Evolutionary conservation across 2,888 invertebrate genomes (phyloP).

Genomic region (Tridacna gigas): DNA sequence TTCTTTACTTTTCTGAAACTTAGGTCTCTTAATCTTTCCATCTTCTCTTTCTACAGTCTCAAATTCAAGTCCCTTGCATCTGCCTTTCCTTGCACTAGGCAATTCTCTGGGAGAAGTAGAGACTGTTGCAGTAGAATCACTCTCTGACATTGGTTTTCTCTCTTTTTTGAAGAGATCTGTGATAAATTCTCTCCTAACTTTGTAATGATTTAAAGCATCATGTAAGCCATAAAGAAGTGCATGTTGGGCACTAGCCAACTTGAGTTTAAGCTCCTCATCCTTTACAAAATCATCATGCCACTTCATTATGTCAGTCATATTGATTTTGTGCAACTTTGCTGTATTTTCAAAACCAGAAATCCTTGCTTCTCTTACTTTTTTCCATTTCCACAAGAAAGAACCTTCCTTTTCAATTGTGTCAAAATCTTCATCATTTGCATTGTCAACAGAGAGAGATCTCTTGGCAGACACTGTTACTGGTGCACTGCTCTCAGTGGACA

Average conservation of each 20-base stretch:
- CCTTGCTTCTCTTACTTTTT: slow-evolving; percentile 55
- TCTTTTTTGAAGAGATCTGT: slow-evolving; percentile 7
- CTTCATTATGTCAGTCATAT: slow-evolving; percentile 51
- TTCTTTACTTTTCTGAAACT: slow-evolving; percentile 17
- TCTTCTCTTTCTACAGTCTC: slow-evolving; percentile 33
- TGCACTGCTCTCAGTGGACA: background rate
- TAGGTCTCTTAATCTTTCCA: slow-evolving; percentile 45
- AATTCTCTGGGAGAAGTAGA: background rate
- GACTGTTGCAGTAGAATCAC: background rate
- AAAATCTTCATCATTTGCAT: slow-evolving; percentile 3
- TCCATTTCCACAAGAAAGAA: slow-evolving; percentile 49
- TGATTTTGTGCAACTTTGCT: slow-evolving; percentile 45
- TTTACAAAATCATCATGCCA: slow-evolving; percentile 58
- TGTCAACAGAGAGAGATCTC: slow-evolving; percentile 8
- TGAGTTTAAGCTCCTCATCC: slow-evolving; percentile 29
- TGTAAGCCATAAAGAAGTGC: slow-evolving; percentile 23
- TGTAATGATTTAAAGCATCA: slow-evolving; percentile 21
- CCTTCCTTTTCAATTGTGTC: slow-evolving; percentile 20
- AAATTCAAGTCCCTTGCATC: slow-evolving; percentile 24
- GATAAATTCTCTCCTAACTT: slow-evolving; percentile 22
- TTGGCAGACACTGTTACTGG: background rate
- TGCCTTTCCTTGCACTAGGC: background rate
- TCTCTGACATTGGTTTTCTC: background rate
- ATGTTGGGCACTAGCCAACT: slow-evolving; percentile 27
- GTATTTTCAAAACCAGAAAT: slow-evolving; percentile 58